Base-by-base conservation (phyloP, 2,113 vertebrate genomes). In the Phrynosoma platyrhinos region DNA sequence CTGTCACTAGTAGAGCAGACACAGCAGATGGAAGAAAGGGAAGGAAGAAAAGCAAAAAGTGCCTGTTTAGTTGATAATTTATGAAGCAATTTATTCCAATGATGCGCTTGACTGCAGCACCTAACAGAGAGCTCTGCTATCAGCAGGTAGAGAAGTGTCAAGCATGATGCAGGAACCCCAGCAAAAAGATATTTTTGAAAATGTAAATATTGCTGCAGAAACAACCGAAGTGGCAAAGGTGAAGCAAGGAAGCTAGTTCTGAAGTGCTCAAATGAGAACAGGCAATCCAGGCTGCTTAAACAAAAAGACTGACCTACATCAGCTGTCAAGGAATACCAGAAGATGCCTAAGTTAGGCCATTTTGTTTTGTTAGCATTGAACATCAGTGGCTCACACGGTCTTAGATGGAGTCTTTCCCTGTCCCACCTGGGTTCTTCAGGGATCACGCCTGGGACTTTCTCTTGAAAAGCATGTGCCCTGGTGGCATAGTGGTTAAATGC, bases 81-180 rank as follows among this genome's bases (percentile, higher is more conserved):
- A 91, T 13, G 76, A 87, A 83, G 74, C 40, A 36, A 72, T 89
- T 90, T 71, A 90, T 90, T 82, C 85, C 90, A 91, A 66, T 69
- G 89, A 83, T 4, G 47, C 0, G 25, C 87, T 87, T 27, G 84
- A 89, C 83, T 9, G 40, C 75, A 79, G 7, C 82, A 47, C 89
- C 82, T 90, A 68, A 18, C 87, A 0, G 30, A 88, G 91, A 90
- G 74, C 71, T 86, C 84, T 1, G 2, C 36, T 78, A 79, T 82
- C 68, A 68, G 87, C 27, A 58, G 64, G 55, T 21, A 55, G 83
- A 47, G 78, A 68, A 23, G 52, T 40, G 18, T 76, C 90, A 90
- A 52, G 72, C 42, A 47, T 23, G 25, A 14, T 12, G 10, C n/a
- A 69, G 7, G 32, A 75, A 52, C 58, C 5, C 25, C 42, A 13